Conservation (phyloP, 2,797 vertebrate species). For the Rhabdophis nuchalis region DNA sequence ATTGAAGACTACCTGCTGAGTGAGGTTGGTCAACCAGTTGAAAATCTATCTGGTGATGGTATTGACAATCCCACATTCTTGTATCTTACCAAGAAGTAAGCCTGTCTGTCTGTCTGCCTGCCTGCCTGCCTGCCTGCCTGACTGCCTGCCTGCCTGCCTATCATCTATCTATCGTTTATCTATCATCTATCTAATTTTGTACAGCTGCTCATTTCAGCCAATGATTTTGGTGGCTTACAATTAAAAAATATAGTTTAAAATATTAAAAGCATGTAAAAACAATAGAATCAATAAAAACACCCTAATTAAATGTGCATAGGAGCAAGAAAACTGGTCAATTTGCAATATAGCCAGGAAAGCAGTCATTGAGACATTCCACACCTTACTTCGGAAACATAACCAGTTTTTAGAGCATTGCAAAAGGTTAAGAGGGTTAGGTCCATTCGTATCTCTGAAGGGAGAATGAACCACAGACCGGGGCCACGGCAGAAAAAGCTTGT, state of each 20-base stretch:
- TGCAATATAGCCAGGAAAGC: neutral
- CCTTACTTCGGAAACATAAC: neutral
- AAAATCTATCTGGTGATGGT: no score
- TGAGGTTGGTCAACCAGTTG: neutral
- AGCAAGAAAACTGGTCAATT: neutral
- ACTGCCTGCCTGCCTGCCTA: no score
- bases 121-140: no score
- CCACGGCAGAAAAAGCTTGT: neutral
- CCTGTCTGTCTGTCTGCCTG: neutral
- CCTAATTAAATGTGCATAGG: neutral
- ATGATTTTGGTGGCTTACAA: neutral
- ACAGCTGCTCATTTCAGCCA: neutral
- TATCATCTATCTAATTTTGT: neutral
- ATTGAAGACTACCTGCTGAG: neutral
- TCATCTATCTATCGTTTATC: no score
- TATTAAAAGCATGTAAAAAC: neutral
- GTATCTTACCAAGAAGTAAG: neutral
- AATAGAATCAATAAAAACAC: neutral
- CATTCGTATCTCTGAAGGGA: neutral
- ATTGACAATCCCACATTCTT: neutral
- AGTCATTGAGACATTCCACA: neutral
- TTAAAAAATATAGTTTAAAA: neutral
- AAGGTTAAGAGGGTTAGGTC: neutral
- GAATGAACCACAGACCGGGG: neutral
- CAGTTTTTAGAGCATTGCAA: neutral